Base-by-base conservation (phyloP, 2,113 vertebrate genomes). In the Axis porcinus region DNA sequence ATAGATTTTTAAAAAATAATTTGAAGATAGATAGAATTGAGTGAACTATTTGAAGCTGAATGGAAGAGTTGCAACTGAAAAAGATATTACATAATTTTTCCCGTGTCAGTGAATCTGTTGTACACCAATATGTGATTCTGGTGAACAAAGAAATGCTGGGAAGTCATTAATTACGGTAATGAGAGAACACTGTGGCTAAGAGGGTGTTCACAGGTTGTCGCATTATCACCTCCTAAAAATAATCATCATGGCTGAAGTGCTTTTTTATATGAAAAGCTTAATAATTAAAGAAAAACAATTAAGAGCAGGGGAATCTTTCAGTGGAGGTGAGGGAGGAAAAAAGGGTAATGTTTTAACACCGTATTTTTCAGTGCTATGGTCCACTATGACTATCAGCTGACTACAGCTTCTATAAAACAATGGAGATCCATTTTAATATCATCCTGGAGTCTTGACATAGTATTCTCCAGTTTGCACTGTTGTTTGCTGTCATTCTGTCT, bases 81-180 rank as follows among this genome's bases (percentile, higher is more conserved):
- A 92, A 86, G 57, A 64, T 82, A 43, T 47, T 89, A 81, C 33
- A 11, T 92, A 76, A 76, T 97, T 97, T 94, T 62, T 43, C 84
- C 57, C 83, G 70, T 97, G 95, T 96, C 96, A 98, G 0, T 98
- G 97, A 95, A 98, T 89, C 95, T 95, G 94, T 83, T 89, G 15
- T 97, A 97, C 47, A 97, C 67, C 67, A 96, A 7, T 97, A 91
- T 95, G 94, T 97, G 97, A 97, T 95, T 97, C 85, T 87, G 86
- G 92, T 91, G 94, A 98, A 97, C 98, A 97, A 91, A 83, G 94
- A 97, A 95, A 79, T 88, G 89, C 83, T 58, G 90, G 82, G 91
- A 54, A 90, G 86, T 96, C 95, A 96, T 98, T 98, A 98, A 98
- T 98, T 96, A 98, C 90, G 97, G 43, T 78, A 97, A 78, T 43